phyloP scores from a whole-genome alignment of 2,797 vertebrate genomes.

The Pygocentrus nattereri region DNA sequence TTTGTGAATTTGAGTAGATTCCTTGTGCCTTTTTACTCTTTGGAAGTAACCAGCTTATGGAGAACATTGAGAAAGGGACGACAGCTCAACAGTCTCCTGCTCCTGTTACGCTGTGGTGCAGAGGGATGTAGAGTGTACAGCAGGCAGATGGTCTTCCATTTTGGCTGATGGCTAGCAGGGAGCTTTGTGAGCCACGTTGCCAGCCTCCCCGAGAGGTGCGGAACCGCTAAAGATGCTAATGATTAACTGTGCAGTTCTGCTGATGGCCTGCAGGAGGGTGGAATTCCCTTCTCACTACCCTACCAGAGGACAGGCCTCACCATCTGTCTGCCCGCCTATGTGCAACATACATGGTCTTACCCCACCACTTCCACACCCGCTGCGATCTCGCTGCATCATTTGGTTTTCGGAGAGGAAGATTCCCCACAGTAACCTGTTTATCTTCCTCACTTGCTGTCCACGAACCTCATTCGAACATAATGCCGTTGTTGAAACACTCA shows the following conservation, averaged over 20 bases:
- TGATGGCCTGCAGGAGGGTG: conserved; percentile 66
- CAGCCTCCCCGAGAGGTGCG: conserved; percentile 50
- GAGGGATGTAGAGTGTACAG: conserved; percentile 58
- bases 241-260: conserved; percentile 72
- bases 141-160: conserved; percentile 74
- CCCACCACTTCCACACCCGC: not conserved
- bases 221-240: conserved; percentile 72
- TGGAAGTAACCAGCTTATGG: not conserved
- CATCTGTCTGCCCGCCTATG: conserved; percentile 71
- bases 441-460: not conserved
- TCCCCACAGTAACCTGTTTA: not conserved
- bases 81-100: conserved; percentile 12
- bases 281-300: conserved; percentile 56
- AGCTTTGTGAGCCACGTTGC: conserved; percentile 43
- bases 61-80: not conserved
- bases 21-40: not conserved
- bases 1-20: not conserved
- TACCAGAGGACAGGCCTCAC: conserved; percentile 61
- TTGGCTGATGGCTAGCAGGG: conserved; percentile 43
- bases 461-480: not conserved
- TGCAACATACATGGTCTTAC: conserved; percentile 29
- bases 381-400: not conserved
- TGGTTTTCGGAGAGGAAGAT: not conserved
- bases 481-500: conserved; percentile 10
- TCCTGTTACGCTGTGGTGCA: conserved; percentile 46